These are phyloP conservation scores for Sepioteuthis lessoniana DNA, from an alignment of 2,888 invertebrate genomes.

Conservation along the genomic window DNA sequence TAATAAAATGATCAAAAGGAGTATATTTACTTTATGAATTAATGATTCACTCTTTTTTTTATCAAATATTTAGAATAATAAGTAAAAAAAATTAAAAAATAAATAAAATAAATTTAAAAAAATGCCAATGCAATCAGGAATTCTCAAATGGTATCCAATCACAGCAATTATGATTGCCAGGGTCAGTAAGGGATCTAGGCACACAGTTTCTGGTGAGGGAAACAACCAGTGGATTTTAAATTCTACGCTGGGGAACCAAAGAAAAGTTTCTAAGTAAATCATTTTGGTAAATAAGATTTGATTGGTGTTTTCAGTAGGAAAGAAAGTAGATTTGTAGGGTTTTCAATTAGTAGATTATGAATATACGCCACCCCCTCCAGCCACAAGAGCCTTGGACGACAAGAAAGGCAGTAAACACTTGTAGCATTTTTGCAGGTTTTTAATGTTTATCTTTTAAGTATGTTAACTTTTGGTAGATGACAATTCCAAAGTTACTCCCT, in stretches of 20 bases:
- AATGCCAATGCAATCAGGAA: not conserved
- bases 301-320: not conserved
- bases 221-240: not conserved
- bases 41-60: not conserved
- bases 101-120: too few species aligned
- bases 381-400: not conserved
- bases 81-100: not conserved
- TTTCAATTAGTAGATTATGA: not conserved
- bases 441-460: too few species aligned
- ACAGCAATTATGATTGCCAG: not conserved
- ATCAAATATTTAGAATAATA: not conserved
- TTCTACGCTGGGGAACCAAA: not conserved
- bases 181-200: not conserved
- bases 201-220: not conserved
- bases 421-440: too few species aligned
- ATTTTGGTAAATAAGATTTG: not conserved
- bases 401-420: not conserved
- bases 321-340: not conserved
- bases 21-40: not conserved
- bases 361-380: too few species aligned
- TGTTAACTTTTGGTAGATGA: not conserved
- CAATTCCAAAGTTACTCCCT: not conserved
- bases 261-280: not conserved
- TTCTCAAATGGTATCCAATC: not conserved
- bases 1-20: not conserved